phyloP scores from a whole-genome alignment of 2,113 vertebrate species.

The Psilopogon haemacephalus region DNA sequence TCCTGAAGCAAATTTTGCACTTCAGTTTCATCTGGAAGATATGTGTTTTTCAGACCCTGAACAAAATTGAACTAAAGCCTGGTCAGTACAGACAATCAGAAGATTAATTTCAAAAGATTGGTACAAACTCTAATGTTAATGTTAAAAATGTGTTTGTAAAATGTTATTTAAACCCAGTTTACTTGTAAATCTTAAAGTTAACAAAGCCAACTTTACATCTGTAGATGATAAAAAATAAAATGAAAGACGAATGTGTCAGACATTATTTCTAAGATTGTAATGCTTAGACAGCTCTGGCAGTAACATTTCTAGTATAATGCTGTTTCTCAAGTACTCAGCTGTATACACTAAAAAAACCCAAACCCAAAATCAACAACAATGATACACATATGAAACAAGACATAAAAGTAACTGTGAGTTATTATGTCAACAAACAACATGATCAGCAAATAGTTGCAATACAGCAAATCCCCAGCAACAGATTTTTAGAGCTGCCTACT shows the following conservation, averaged over 20 bases:
- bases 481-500: not conserved
- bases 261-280: not conserved
- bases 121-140: not conserved
- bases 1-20: not conserved
- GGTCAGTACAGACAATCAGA: not conserved
- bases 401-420: not conserved
- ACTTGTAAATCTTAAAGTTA: not conserved
- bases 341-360: not conserved
- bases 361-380: no score
- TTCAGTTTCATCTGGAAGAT: not conserved
- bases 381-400: not conserved
- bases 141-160: not conserved
- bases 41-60: not conserved
- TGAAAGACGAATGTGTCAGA: not conserved
- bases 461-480: fast-evolving
- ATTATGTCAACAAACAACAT: not conserved
- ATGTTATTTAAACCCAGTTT: not conserved
- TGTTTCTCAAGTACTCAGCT: not conserved
- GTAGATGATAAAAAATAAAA: not conserved
- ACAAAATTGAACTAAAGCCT: not conserved
- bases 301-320: not conserved
- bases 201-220: not conserved
- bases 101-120: not conserved
- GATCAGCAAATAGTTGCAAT: not conserved
- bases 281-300: not conserved